Conservation (phyloP, 2,888 invertebrate species). For the Lomographa bimaculata region DNA sequence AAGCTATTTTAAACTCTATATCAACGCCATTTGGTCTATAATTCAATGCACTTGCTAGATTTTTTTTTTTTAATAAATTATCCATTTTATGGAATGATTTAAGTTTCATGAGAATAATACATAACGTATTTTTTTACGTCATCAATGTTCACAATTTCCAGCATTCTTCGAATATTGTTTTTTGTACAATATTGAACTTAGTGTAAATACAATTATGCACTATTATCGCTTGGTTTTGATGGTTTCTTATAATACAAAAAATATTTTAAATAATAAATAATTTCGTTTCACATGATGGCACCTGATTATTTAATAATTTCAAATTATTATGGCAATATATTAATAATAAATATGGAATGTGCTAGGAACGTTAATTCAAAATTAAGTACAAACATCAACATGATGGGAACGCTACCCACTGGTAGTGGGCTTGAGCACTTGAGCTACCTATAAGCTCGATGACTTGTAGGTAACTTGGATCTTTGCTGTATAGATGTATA, state of each 20-base stretch:
- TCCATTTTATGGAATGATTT: background rate
- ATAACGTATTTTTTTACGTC: too few relatives aligned
- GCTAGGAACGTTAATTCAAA: conserved; percentile 25
- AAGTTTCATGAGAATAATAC: background rate
- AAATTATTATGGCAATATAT: conserved; percentile 27
- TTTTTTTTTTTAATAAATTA: background rate
- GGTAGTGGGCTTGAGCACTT: too few relatives aligned
- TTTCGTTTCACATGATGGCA: conserved; percentile 33
- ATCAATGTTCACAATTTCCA: too few relatives aligned
- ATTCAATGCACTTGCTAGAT: conserved; percentile 13
- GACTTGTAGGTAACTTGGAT: too few relatives aligned
- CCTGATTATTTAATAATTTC: conserved; percentile 27
- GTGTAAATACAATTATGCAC: too few relatives aligned
- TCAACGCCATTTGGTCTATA: conserved; percentile 29
- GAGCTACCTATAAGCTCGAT: too few relatives aligned
- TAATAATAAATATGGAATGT: conserved; percentile 26
- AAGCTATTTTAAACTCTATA: conserved; percentile 31
- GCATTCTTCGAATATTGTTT: too few relatives aligned
- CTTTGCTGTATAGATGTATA: too few relatives aligned
- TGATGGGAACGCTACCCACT: too few relatives aligned
- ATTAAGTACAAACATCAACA: conserved; percentile 22
- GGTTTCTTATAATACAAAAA: conserved; percentile 6
- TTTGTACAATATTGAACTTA: too few relatives aligned
- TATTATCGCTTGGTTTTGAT: too few relatives aligned
- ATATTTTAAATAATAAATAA: conserved; percentile 11